Conservation (phyloP, 1,140 invertebrate species). For the Musca domestica region DNA sequence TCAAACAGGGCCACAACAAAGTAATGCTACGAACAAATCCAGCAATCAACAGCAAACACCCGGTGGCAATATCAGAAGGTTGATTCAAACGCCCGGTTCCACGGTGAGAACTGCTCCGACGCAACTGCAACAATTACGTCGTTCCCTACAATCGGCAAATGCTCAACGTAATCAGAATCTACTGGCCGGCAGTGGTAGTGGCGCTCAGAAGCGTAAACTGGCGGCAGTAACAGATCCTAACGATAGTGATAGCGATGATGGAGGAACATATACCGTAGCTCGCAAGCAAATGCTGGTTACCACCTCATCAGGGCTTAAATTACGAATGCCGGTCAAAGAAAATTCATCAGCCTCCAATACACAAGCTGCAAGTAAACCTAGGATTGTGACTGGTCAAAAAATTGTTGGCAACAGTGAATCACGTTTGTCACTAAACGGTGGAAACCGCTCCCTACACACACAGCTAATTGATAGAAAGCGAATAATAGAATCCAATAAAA, state of each 20-base stretch:
- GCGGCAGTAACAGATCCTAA: not conserved
- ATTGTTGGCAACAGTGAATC: not conserved
- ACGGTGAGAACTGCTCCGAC: constrained; percentile 4
- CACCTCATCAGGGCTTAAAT: not conserved
- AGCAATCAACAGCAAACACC: not conserved
- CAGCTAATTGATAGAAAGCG: no score
- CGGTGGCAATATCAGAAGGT: not conserved
- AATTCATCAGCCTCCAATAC: not conserved
- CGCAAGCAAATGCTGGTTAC: constrained; percentile 1
- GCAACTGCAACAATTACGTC: constrained; percentile 39
- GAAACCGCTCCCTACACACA: no score
- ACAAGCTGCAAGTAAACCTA: not conserved
- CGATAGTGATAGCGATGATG: not conserved
- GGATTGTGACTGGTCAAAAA: not conserved
- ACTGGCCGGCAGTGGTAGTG: not conserved
- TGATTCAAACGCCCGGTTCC: not conserved
- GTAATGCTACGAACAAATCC: not conserved
- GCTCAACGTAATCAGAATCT: constrained; percentile 6
- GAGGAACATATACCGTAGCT: not conserved
- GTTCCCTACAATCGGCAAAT: constrained; percentile 27
- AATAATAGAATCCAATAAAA: no score
- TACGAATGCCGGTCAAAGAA: not conserved
- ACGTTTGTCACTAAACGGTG: no score
- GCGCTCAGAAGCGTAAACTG: constrained; percentile 18
- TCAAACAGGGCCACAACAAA: not conserved